Conservation (phyloP, 2,888 invertebrate species). For the Heliconius erato region DNA sequence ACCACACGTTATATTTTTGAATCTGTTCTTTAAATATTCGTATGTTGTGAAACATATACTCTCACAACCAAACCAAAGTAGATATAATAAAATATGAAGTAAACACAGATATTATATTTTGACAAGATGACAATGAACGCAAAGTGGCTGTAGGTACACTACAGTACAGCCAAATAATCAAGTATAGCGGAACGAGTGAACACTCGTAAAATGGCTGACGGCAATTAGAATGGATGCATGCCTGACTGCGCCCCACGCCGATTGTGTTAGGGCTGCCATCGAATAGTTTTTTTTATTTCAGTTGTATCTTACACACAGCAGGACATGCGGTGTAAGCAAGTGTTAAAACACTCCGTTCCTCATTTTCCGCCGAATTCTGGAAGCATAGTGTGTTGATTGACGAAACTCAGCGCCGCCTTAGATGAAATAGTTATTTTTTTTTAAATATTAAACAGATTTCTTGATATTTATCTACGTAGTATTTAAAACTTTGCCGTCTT, state of each 20-base stretch:
- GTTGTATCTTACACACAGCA: background rate
- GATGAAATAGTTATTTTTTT: no score
- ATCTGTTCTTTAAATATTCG: background rate
- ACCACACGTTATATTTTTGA: background rate
- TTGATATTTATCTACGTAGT: no score
- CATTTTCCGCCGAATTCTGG: background rate
- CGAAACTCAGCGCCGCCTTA: background rate
- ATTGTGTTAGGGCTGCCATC: slow-evolving; percentile 50
- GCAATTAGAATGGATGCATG: slow-evolving; percentile 56
- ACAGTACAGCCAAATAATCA: slow-evolving; percentile 13
- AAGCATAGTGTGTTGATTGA: background rate
- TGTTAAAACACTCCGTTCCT: background rate
- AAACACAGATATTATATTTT: slow-evolving; percentile 3
- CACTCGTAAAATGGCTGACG: slow-evolving; percentile 51
- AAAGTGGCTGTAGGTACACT: background rate
- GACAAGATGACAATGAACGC: slow-evolving; percentile 7
- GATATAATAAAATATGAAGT: background rate
- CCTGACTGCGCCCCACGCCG: slow-evolving; percentile 52
- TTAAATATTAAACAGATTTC: no score
- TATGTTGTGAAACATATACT: background rate
- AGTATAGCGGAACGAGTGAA: slow-evolving; percentile 45
- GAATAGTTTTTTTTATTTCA: background rate
- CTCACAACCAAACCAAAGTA: background rate
- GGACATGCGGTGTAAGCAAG: background rate
- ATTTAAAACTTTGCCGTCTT: no score